phyloP scores from a whole-genome alignment of 2,888 invertebrate species.

The Melitaea athalia region DNA sequence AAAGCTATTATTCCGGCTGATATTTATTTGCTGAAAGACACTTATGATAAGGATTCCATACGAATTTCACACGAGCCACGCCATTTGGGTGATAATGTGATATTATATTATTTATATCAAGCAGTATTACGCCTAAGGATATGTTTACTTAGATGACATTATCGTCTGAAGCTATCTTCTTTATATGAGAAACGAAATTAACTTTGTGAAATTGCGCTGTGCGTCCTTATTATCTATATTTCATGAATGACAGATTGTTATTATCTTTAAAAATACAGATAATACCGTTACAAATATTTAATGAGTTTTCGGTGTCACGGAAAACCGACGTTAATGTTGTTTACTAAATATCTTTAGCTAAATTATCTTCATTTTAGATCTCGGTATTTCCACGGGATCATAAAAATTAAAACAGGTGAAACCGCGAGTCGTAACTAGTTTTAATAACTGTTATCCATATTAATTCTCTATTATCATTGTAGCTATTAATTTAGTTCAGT shows the following conservation, averaged over 20 bases:
- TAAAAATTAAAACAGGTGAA: too few species aligned
- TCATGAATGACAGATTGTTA: neutral
- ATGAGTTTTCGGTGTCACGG: too few species aligned
- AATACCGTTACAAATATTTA: too few species aligned
- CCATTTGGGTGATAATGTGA: constrained; percentile 9
- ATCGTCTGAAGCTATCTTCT: constrained; percentile 9
- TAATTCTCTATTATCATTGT: too few species aligned
- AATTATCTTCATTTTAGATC: too few species aligned
- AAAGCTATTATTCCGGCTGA: constrained; percentile 16
- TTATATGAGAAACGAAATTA: constrained; percentile 15
- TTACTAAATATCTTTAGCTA: too few species aligned
- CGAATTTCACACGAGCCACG: constrained; percentile 19
- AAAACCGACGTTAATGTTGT: too few species aligned
- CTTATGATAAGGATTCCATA: constrained; percentile 13
- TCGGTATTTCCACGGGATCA: too few species aligned
- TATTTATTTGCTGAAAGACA: constrained; percentile 12
- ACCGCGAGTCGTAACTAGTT: too few species aligned
- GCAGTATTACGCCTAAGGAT: constrained; percentile 16
- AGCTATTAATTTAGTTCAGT: too few species aligned
- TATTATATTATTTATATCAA: constrained; percentile 11
- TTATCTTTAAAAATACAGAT: neutral
- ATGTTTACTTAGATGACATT: constrained; percentile 8
- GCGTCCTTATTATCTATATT: neutral
- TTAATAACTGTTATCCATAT: too few species aligned
- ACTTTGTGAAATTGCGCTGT: neutral